Evolutionary conservation across 2,888 invertebrate species (phyloP), one percentile per base, ranked within the genome.

Genomic region (Chrysodeixis includens): DNA sequence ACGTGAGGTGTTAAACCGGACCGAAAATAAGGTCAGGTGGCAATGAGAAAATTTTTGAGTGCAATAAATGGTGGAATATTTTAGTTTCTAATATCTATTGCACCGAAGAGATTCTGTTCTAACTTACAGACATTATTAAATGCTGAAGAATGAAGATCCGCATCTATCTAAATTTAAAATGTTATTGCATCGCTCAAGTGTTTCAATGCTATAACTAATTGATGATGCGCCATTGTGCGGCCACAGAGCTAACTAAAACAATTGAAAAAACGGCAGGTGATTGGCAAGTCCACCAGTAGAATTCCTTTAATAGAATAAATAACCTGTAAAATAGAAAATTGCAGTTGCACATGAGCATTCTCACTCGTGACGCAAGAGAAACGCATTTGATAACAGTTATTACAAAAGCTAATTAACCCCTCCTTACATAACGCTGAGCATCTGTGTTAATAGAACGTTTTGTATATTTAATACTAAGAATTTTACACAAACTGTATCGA

Each of bases 371-470:
- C 75, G 86, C 80, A 87, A 86, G 66, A 79, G 69, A 72, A 53
- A 64, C 35, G 57, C 74, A 81, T 80, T 80, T 81, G 79, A 86
- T 81, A 80, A 83, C 78, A 73, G 75, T 78, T 82, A 85, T 88
- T 87, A 85, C 87, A 87, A 88, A 88, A 90, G 81, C 80, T 86
- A 90, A 91, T 90, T 90, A 90, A 83, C 78, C 79, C 74, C 77
- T 78, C 75, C 81, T 93, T 93, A 90, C 85, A 87, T 92, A 93
- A 93, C 83, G 77, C 76, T 91, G 91, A 89, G 85, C 92, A 93
- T 92, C 91, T 93, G 90, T 93, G 93, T 93, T 92, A 93, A 92
- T 90, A 86, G 87, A 86, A 85, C 85, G 81, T 85, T 87, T 87
- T 86, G 83, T 87, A 82, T 83, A 75, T 78, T 78, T 80, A 81